These are phyloP conservation scores for Ostrea denselamellosa DNA, from an alignment of 1,140 invertebrate species.

Conservation along the genomic window DNA sequence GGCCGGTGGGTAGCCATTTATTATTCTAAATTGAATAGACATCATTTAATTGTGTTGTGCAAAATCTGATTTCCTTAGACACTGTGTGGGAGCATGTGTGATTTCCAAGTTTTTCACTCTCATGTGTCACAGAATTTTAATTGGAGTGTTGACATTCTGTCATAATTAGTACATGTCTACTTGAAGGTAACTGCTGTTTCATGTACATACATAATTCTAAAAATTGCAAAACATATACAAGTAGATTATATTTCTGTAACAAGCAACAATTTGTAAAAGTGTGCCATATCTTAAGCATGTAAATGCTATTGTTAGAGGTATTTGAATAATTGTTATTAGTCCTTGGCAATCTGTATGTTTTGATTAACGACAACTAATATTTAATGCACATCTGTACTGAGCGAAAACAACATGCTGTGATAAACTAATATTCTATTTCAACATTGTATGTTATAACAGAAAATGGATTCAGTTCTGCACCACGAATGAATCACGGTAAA, in stretches of 20 bases:
- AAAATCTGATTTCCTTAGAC: neutral
- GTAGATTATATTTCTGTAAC: no score
- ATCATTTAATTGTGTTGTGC: neutral
- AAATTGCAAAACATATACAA: no score
- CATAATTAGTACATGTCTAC: no score
- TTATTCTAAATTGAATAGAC: neutral
- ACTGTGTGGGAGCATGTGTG: neutral
- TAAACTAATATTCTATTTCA: neutral
- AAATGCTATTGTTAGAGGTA: no score
- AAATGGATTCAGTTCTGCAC: conserved; percentile 35
- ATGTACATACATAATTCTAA: no score
- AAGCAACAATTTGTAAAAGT: no score
- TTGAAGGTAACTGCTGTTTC: no score
- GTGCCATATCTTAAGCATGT: no score
- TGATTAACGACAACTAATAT: no score
- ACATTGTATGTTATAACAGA: conserved; percentile 31
- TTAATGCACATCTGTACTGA: neutral
- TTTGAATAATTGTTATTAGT: no score
- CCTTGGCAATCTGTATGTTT: no score
- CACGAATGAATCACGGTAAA: neutral
- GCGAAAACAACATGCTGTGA: neutral
- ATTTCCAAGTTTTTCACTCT: neutral
- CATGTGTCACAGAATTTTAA: neutral
- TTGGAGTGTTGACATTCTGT: neutral
- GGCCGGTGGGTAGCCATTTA: conserved; percentile 64